phyloP scores from a whole-genome alignment of 2,797 vertebrate species.

The Hippopotamyrus pictus region DNA sequence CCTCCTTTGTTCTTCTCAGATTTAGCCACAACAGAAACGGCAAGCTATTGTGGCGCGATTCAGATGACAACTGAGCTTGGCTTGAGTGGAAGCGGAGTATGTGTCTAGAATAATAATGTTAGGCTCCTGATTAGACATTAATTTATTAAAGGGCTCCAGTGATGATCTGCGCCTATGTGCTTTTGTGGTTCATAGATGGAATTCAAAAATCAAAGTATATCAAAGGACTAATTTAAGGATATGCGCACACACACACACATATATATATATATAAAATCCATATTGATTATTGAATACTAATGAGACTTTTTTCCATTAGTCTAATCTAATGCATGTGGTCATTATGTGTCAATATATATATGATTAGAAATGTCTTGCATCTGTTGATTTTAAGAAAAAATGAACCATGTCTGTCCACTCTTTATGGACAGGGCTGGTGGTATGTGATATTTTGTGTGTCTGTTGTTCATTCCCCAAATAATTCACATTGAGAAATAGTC shows the following conservation, averaged over 20 bases:
- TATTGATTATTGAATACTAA: not conserved
- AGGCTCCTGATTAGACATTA: not conserved
- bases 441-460: not conserved
- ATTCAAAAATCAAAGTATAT: not conserved
- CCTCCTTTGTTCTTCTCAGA: not conserved
- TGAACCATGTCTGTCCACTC: not conserved
- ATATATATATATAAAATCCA: not conserved
- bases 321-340: not conserved
- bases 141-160: conserved; percentile 10
- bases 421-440: not conserved
- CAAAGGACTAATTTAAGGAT: not conserved
- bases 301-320: not conserved
- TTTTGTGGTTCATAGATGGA: not conserved
- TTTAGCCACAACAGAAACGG: not conserved
- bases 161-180: not conserved
- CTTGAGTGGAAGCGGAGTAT: not conserved
- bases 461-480: not conserved
- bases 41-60: not conserved
- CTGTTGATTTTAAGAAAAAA: not conserved
- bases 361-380: not conserved
- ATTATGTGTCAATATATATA: not conserved
- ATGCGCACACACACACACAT: not conserved
- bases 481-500: too few relatives aligned
- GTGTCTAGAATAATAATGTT: conserved; percentile 17
- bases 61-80: conserved; percentile 3